Conservation (phyloP, 1,140 invertebrate species). For the Bombus cullumanus region DNA sequence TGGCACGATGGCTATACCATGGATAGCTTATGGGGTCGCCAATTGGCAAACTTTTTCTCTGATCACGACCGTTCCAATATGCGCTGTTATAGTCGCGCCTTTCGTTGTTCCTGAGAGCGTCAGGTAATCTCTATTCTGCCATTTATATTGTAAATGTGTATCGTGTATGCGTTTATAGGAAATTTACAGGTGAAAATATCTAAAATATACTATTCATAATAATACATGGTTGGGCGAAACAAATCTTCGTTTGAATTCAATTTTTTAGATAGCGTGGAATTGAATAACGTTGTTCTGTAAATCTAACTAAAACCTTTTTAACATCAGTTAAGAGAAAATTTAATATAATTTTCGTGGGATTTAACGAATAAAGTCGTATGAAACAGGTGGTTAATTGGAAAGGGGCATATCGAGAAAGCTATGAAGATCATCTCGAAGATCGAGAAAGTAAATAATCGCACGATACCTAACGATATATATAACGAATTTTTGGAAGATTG, state of each 20-base stretch:
- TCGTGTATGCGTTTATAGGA: too few relatives aligned
- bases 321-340: too few relatives aligned
- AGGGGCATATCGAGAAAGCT: constrained; percentile 83
- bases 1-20: constrained; percentile 82
- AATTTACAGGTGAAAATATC: too few relatives aligned
- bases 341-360: too few relatives aligned
- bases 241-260: too few relatives aligned
- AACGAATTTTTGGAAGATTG: constrained; percentile 43
- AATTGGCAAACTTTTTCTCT: constrained; percentile 83
- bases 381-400: constrained; percentile 86
- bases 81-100: constrained; percentile 66
- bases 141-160: too few relatives aligned
- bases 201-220: too few relatives aligned
- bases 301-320: too few relatives aligned
- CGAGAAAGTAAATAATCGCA: constrained; percentile 85
- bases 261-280: too few relatives aligned
- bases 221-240: too few relatives aligned
- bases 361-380: too few relatives aligned
- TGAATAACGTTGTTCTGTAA: too few relatives aligned
- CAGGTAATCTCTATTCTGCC: constrained; percentile 67
- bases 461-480: constrained; percentile 79
- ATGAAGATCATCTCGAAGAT: constrained; percentile 84
- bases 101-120: constrained; percentile 80
- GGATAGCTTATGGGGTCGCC: constrained; percentile 79
- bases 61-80: constrained; percentile 77